A percentile compares a stretch with the other conserved stretches of the same genome.
Conservation (phyloP, 2,888 invertebrate species). For the Notocelia uddmanniana region DNA sequence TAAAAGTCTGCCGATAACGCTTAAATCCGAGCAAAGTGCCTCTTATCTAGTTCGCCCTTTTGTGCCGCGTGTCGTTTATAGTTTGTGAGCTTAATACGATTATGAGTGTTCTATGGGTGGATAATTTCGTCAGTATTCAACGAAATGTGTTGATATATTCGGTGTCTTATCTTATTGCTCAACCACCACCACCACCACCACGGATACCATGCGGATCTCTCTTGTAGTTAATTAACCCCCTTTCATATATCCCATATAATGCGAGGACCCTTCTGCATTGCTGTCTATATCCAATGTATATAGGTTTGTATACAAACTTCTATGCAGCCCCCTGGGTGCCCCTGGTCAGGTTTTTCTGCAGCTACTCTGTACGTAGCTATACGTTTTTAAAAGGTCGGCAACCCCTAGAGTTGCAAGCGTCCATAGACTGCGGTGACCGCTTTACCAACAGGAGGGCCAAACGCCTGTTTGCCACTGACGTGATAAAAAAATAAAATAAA, state of each 20-base stretch:
- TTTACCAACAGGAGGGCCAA: no score
- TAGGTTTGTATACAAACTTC: no score
- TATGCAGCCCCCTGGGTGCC: no score
- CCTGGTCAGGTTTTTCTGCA: no score
- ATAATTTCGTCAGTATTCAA: slow-evolving; percentile 26
- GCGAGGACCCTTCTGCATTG: no score
- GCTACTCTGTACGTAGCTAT: no score
- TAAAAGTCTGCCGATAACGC: slow-evolving; percentile 65
- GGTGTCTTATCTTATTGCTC: slow-evolving; percentile 9
- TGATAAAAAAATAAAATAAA: no score
- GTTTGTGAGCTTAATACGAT: slow-evolving; percentile 59
- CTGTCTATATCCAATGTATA: no score
- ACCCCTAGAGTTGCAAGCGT: no score
- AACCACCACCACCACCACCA: neutral
- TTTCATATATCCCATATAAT: neutral
- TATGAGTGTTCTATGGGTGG: slow-evolving; percentile 52
- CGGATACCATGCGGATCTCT: neutral
- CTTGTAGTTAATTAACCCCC: neutral
- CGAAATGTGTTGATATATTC: slow-evolving; percentile 5
- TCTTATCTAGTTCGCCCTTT: slow-evolving; percentile 61
- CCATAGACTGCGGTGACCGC: no score
- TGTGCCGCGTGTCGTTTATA: slow-evolving; percentile 60
- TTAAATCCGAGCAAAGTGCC: slow-evolving; percentile 62
- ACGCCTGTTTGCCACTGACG: no score
- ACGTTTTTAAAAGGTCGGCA: no score